Base-by-base conservation (phyloP, 2,888 invertebrate species). In the Anoplius nigerrimus region DNA sequence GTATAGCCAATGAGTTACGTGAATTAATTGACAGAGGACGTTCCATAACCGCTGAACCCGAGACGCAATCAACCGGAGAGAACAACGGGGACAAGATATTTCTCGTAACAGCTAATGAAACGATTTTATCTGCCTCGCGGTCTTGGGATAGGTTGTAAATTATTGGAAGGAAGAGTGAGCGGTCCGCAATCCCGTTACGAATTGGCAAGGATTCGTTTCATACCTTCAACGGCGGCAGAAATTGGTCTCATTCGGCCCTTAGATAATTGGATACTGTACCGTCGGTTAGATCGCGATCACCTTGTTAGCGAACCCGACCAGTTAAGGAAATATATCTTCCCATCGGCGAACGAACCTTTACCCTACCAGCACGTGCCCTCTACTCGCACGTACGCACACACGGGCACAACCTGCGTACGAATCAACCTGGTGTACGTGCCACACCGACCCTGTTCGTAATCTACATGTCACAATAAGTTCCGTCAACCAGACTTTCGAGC, bases 251-350 rank as follows among this genome's bases (percentile, higher is more conserved):
- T 75, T 72, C 71, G 75, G 78, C 73, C 79, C 77, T 77, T 81
- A 71, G 74, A 76, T 83, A 83, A 83, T 83, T 83, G 81, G 72
- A 65, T 72, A 67, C 73, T 72, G 76, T 74, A 70, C 71, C 58
- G 62, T 34, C 34, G 34, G 64, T 67, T 68, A 75, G 73, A 78
- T 82, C 82, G 82, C 78, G 82, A 77, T 74, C 76, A 78, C 71
- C 77, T 78, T 79, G 79, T 82, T 82, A 79, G 77, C 71, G 68
- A 72, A 58, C 69, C 69, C 63, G 62, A 69, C 67, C 66, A 74
- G 69, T 77, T 74, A 61, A 52, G 66, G 70, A 74, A 68, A 74
- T 72, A 22, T 70, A 69, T 68, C 71, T 69, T 66, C 62, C 58
- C 43, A 51, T 58, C 54, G 58, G 57, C 57, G 60, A 75, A 69